These are phyloP conservation scores for Palythoa grandiflora DNA, from an alignment of 92 coral and sea anemone genomes.

Conservation along the genomic window DNA sequence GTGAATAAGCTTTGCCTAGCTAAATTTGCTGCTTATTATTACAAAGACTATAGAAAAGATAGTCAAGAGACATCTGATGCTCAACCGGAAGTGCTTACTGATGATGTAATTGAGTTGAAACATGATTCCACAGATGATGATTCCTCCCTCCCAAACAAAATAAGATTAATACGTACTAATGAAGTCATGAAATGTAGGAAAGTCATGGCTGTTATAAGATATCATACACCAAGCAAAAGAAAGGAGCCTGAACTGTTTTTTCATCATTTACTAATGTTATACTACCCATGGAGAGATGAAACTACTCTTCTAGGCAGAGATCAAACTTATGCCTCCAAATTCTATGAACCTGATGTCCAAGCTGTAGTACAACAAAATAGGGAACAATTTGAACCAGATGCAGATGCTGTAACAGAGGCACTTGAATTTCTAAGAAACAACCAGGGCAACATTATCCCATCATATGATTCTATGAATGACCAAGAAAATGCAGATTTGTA, in stretches of 20 bases:
- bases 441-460: slow-evolving; percentile 34
- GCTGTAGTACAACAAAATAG: slow-evolving; percentile 56
- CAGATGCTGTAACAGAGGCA: slow-evolving; percentile 56
- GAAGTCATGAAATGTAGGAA: slow-evolving; percentile 65
- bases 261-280: slow-evolving; percentile 44
- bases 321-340: slow-evolving; percentile 45
- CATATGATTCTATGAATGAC: slow-evolving; percentile 73
- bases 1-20: slow-evolving; percentile 60
- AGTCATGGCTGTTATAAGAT: slow-evolving; percentile 64
- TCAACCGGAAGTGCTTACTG: slow-evolving; percentile 64
- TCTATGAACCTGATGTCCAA: no score
- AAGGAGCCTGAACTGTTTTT: slow-evolving; percentile 66
- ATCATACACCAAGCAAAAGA: slow-evolving; percentile 51
- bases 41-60: no score
- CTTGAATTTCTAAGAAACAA: slow-evolving; percentile 51
- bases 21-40: slow-evolving; percentile 31
- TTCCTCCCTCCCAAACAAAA: slow-evolving; percentile 53
- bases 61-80: slow-evolving; percentile 59
- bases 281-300: slow-evolving; percentile 16
- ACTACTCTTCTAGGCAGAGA: slow-evolving; percentile 56
- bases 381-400: slow-evolving; percentile 70
- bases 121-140: slow-evolving; percentile 10
- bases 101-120: slow-evolving; percentile 44
- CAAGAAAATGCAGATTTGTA: slow-evolving; percentile 71
- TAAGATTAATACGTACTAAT: slow-evolving; percentile 49